phyloP scores from a whole-genome alignment of 2,113 vertebrate species.

The Daboia siamensis region DNA sequence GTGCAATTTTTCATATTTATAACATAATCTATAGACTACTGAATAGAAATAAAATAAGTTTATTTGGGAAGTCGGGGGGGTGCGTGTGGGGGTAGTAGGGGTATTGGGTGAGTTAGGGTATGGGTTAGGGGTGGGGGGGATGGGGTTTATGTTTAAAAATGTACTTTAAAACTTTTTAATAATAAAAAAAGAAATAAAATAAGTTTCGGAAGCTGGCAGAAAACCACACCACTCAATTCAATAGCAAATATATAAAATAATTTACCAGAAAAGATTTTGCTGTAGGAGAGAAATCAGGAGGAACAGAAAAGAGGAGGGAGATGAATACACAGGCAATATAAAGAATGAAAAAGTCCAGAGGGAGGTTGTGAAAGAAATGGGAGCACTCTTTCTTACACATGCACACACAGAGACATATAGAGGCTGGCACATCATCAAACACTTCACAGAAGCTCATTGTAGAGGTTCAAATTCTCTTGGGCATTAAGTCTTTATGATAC shows the following conservation, averaged over 20 bases:
- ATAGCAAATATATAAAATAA: background rate
- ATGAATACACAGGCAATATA: background rate
- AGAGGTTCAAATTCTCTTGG: background rate
- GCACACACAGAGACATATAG: background rate
- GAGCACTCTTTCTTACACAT: background rate
- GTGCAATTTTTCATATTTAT: background rate
- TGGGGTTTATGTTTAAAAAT: too few species aligned
- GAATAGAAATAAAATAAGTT: background rate
- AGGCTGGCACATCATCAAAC: background rate
- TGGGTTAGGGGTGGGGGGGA: too few species aligned
- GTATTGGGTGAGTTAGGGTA: too few species aligned
- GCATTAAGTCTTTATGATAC: background rate
- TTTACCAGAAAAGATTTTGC: background rate
- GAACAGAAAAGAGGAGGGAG: background rate
- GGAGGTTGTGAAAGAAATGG: background rate
- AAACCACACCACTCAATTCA: background rate
- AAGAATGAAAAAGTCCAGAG: background rate
- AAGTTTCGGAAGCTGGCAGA: background rate
- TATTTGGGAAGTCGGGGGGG: too few species aligned
- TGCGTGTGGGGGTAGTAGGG: too few species aligned
- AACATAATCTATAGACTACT: background rate
- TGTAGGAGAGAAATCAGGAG: background rate
- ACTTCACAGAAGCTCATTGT: background rate
- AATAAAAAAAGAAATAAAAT: conserved; percentile 13
- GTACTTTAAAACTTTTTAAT: too few species aligned